Evolutionary conservation across 1,140 invertebrate species (phyloP).

Genomic region (Bombus waltoni): DNA sequence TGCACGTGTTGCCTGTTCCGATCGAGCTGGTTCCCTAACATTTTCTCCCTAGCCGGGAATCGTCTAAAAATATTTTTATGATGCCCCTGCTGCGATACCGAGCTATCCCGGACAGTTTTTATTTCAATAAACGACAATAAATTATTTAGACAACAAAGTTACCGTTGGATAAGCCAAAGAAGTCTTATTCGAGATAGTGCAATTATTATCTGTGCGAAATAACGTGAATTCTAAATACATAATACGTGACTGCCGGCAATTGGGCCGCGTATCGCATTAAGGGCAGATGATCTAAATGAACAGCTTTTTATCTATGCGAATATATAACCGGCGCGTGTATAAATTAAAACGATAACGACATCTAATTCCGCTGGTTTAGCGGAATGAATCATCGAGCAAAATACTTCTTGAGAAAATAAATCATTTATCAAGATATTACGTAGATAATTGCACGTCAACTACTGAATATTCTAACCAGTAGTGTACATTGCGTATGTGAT

Average conservation of each 20-base stretch:
- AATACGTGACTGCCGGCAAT: neutral
- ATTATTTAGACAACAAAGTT: neutral
- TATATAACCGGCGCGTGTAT: neutral
- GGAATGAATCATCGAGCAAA: neutral
- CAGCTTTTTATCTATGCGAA: neutral
- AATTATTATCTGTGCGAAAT: neutral
- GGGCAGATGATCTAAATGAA: neutral
- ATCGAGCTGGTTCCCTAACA: constrained; percentile 74
- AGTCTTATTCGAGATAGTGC: neutral
- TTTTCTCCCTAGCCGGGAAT: constrained; percentile 41
- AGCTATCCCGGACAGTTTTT: neutral
- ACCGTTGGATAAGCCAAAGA: neutral
- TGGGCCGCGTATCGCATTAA: neutral
- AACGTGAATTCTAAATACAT: neutral
- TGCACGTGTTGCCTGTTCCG: constrained; percentile 75
- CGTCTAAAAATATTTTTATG: constrained; percentile 83
- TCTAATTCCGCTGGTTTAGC: neutral
- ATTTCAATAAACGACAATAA: constrained; percentile 27
- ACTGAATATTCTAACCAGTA: neutral
- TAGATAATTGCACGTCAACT: neutral
- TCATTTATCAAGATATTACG: neutral
- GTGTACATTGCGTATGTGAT: too few relatives aligned
- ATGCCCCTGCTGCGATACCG: constrained; percentile 78
- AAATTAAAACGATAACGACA: neutral
- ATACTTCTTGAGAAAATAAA: neutral